These are phyloP conservation scores for Synodontis membranacea DNA, from an alignment of 2,113 vertebrate genomes.

Conservation along the genomic window DNA sequence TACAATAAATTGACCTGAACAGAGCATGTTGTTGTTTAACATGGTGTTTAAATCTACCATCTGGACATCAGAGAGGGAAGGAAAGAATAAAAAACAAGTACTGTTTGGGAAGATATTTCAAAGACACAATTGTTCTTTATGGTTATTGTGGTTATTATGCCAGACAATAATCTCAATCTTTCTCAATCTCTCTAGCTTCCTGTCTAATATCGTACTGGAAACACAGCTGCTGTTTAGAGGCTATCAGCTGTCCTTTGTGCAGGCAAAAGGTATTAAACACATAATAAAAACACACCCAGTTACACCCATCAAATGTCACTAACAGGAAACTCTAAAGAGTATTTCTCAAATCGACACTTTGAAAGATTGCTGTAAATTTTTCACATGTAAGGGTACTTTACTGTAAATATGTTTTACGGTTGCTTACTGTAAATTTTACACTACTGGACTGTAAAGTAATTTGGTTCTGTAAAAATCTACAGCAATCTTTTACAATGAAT, in stretches of 20 bases:
- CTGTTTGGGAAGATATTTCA: no score
- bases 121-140: neutral
- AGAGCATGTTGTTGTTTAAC: neutral
- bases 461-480: no score
- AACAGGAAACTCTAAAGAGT: neutral
- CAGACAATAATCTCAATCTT: neutral
- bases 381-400: no score
- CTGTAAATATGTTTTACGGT: no score
- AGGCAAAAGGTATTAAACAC: slow-evolving; percentile 76
- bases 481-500: no score
- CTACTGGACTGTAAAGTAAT: no score
- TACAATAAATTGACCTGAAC: neutral
- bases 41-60: neutral
- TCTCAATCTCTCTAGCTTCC: slow-evolving; percentile 64
- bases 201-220: slow-evolving; percentile 83
- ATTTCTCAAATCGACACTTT: no score
- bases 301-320: neutral
- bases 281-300: neutral
- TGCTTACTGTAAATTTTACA: no score
- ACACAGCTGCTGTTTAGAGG: slow-evolving; percentile 78
- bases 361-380: no score
- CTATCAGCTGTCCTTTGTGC: slow-evolving; percentile 82
- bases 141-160: neutral
- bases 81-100: neutral
- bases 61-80: neutral